These are phyloP conservation scores for Castor canadensis DNA, from an alignment of 2,113 vertebrate genomes.

Conservation along the genomic window DNA sequence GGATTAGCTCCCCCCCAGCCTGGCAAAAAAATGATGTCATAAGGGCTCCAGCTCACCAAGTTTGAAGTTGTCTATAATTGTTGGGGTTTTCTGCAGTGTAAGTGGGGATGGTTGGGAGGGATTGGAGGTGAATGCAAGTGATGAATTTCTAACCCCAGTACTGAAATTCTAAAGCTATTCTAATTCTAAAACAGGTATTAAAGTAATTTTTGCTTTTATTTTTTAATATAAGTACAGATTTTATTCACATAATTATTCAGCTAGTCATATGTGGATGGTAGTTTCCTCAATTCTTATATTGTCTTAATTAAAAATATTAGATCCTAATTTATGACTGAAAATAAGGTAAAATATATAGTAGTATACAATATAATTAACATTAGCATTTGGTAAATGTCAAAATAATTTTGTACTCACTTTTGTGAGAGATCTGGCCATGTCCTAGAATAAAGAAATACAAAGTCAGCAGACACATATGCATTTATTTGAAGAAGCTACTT, in stretches of 20 bases:
- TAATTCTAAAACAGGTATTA: background rate
- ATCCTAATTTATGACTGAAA: background rate
- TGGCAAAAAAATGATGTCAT: background rate
- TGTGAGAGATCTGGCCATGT: constrained; percentile 93
- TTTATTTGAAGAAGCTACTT: constrained; percentile 12
- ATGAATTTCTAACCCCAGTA: background rate
- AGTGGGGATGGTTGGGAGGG: background rate
- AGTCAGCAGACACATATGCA: background rate
- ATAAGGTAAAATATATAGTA: constrained; percentile 17
- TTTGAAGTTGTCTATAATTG: background rate
- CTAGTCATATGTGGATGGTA: background rate
- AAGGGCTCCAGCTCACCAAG: background rate
- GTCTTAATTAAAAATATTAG: constrained; percentile 22
- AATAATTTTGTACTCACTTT: constrained; percentile 91
- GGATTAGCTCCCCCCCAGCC: background rate
- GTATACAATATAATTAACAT: background rate
- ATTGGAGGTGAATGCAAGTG: background rate
- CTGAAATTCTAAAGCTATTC: constrained; percentile 41
- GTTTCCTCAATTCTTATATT: background rate
- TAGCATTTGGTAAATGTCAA: constrained; percentile 45
- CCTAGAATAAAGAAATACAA: constrained; percentile 81
- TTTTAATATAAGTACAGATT: background rate
- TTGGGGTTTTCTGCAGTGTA: background rate
- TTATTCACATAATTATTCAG: background rate
- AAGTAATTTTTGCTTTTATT: background rate